Base-by-base conservation (phyloP, 2,888 invertebrate species). In the Caenorhabditis virilis region DNA sequence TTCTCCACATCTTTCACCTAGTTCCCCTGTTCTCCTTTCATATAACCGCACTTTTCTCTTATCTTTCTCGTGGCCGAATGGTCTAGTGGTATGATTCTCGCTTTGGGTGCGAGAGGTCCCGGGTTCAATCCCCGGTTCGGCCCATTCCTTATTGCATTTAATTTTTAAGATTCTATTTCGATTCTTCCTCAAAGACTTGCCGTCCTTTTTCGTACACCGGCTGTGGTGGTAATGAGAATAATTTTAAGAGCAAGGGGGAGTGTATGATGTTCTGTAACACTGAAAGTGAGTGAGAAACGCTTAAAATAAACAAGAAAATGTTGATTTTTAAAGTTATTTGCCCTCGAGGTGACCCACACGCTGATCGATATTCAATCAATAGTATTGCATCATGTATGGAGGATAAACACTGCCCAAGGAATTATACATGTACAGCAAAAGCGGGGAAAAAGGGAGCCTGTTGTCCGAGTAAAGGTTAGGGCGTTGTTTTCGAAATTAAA, bases 151-250 rank as follows among this genome's bases (percentile, higher is more conserved):
- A 5, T n/a, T 30, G 13, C 39, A 60, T 45, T 53, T 69, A 20
- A n/a, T 27, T 7, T 51, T 48, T 36, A 36, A 70, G 72, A 43
- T 75, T 58, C 49, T 75, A 74, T 50, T 77, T 74, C 46, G 75
- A 76, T 53, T 47, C 56, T 2, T 51, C 63, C n/a, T 66, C 72
- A 9, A 72, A 73, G 47, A 67, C 68, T 7, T 76, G 74, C 47
- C 71, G 72, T 6, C 65, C 67, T 3, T 73, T 72, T 48, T 57
- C 71, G 0, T 75, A 59, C 51, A 65, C 59, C 15, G 75, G 72
- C 1, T 73, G 72, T 45, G 90, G 89, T 69, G 93, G 92, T 79
- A 92, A 91, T 85, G 88, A 88, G 82, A 93, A 93, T 87, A 72
- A 70, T 27, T 75, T 73, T 54, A 70, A 72, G 27, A 49, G 72